phyloP scores from a whole-genome alignment of 2,113 vertebrate species.

The zebrafish (Danio rerio) region DNA sequence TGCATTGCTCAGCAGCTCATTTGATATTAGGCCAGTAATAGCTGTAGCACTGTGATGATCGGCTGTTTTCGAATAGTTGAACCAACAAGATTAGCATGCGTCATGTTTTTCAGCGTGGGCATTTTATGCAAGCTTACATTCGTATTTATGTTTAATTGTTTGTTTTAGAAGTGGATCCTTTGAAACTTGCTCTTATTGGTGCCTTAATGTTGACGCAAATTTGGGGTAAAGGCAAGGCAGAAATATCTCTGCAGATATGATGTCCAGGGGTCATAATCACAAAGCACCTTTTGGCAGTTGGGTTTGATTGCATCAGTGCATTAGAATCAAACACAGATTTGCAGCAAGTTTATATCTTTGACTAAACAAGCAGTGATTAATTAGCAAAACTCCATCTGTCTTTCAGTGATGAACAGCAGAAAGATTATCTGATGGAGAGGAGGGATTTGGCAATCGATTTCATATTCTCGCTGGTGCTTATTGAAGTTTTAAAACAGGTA shows the following conservation, averaged over 20 bases:
- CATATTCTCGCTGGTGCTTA: constrained; percentile 97
- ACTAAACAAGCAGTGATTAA: not conserved
- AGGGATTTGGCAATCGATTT: constrained; percentile 99
- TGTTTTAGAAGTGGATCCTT: not conserved
- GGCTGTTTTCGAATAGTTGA: not conserved
- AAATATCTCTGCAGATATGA: not conserved
- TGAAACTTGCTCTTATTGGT: not conserved
- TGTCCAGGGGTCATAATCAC: not conserved
- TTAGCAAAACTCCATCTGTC: constrained; percentile 54
- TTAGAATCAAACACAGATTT: constrained; percentile 2
- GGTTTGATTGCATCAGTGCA: not conserved
- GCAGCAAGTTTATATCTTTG: not conserved
- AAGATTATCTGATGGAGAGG: constrained; percentile 96
- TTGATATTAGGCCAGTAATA: constrained; percentile 1
- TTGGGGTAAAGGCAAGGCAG: not conserved
- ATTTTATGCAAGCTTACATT: not conserved
- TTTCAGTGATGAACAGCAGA: constrained; percentile 94
- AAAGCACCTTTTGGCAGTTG: not conserved
- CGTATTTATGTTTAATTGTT: not conserved
- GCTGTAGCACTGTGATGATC: not conserved
- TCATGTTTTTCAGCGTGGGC: not conserved
- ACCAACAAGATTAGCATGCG: not conserved
- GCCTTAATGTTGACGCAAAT: not conserved
- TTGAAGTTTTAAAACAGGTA: constrained; percentile 98
- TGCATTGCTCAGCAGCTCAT: not conserved